These are phyloP conservation scores for Parasteatoda tepidariorum DNA, from an alignment of 1,140 invertebrate species.

Conservation along the genomic window DNA sequence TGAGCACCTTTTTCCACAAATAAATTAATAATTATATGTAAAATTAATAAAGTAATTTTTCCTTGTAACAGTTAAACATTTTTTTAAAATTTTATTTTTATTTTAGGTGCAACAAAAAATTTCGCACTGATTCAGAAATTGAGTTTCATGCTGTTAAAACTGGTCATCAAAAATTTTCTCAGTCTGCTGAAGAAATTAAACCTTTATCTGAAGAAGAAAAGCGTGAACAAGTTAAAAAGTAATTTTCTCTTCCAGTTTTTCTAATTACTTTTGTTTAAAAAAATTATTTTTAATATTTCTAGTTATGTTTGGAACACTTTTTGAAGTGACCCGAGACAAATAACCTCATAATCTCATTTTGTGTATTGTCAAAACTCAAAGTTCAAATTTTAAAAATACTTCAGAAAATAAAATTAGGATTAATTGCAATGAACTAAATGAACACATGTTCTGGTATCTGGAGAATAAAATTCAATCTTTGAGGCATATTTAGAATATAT, in stretches of 20 bases:
- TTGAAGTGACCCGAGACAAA: too few relatives aligned
- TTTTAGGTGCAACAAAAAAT: slow-evolving; percentile 84
- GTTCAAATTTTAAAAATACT: too few relatives aligned
- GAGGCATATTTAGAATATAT: too few relatives aligned
- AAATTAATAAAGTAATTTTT: too few relatives aligned
- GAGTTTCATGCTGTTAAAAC: slow-evolving; percentile 94
- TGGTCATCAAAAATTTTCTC: slow-evolving; percentile 89
- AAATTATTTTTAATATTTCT: neutral
- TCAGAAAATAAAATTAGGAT: too few relatives aligned
- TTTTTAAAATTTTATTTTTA: neutral
- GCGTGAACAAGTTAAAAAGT: slow-evolving; percentile 81
- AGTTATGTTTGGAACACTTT: neutral
- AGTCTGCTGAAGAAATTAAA: slow-evolving; percentile 93
- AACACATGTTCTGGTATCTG: too few relatives aligned
- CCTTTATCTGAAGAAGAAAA: slow-evolving; percentile 92
- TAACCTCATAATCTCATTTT: too few relatives aligned
- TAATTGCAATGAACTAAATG: too few relatives aligned
- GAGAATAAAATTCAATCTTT: too few relatives aligned
- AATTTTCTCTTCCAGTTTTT: slow-evolving; percentile 22
- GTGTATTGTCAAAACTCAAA: too few relatives aligned
- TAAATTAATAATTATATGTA: too few relatives aligned
- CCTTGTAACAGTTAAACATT: neutral
- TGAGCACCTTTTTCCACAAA: too few relatives aligned
- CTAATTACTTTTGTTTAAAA: neutral
- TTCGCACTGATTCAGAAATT: slow-evolving; percentile 80